Conservation (phyloP, 2,888 invertebrate genomes). For the Lasioglossum pauxillum region DNA sequence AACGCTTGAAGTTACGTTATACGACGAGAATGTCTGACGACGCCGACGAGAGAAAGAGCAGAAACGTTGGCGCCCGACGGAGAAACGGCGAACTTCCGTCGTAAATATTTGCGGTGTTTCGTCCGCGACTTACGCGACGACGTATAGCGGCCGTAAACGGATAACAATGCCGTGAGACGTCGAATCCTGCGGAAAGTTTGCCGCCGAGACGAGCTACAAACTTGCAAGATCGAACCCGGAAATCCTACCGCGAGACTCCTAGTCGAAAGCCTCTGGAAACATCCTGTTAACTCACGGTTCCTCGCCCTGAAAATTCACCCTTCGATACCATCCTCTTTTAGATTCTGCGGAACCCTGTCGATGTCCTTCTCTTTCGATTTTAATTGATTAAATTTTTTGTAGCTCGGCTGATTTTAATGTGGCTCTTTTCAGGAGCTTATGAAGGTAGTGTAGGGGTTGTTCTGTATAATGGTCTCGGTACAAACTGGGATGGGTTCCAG, state of each 20-base stretch:
- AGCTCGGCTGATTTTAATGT: too few relatives aligned
- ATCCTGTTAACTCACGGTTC: not conserved
- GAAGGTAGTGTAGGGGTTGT: too few relatives aligned
- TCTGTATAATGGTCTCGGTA: too few relatives aligned
- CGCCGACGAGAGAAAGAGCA: not conserved
- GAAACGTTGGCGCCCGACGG: not conserved
- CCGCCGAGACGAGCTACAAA: not conserved
- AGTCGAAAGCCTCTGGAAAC: not conserved
- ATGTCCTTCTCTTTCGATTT: not conserved
- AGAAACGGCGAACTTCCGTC: not conserved
- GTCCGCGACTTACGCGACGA: not conserved
- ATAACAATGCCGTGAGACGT: not conserved
- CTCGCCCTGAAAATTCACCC: not conserved
- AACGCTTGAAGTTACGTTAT: not conserved
- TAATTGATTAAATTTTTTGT: too few relatives aligned
- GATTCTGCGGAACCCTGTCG: not conserved
- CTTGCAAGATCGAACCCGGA: constrained; percentile 1
- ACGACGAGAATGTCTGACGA: not conserved
- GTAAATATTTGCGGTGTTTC: constrained; percentile 17
- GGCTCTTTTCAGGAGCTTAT: too few relatives aligned
- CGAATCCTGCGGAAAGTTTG: not conserved
- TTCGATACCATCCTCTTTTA: not conserved
- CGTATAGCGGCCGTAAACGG: not conserved
- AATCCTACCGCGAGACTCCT: not conserved
- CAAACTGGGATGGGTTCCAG: too few relatives aligned